Evolutionary conservation across 92 coral and sea anemone genomes (phyloP), one percentile per base, ranked within the genome.

Genomic region (Galaxea fascicularis): DNA sequence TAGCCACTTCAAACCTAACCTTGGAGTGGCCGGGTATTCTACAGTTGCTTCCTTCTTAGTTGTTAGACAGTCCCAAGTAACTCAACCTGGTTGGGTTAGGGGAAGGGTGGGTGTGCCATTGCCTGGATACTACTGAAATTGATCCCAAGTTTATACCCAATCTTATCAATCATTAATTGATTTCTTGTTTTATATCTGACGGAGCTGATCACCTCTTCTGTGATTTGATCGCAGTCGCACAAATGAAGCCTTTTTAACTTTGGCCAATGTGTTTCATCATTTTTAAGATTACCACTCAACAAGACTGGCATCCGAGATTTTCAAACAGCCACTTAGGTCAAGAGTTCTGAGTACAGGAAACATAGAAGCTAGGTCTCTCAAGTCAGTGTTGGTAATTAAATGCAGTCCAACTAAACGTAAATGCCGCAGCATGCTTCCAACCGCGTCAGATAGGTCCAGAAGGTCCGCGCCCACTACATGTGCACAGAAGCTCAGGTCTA

Each of bases 271-370:
- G 25, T 29, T 67, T 54, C 45, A 0, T 68, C 26, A 15, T 56
- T 30, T 15, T 80, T 80, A n/a, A n/a, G 66, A 30, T 27, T 66
- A 80, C 75, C 76, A 80, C 22, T 80, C 85, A 3, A 80, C 56
- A 15, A 80, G 85, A 17, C 68, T 3, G 0, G 77, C 77, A 69
- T 80, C 85, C 30, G 85, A 67, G 16, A 80, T 54, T 21, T 13
- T 3, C 7, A 1, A 5, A 17, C 77, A 67, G 16, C 11, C 29
- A 14, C 39, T 65, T 21, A 79, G 67, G 31, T 52, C 76, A 69
- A 80, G 85, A 35, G 56, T 67, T 80, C 35, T 80, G 0, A 80
- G 57, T 35, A 17, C 69, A 68, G 77, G 85, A 70, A 67, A 80
- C 69, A 39, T 53, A 0, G 7, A 3, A 8, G 85, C 35, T 35